Evolutionary conservation across 2,113 vertebrate genomes (phyloP).

Genomic region (Mesoclemmys tuberculata): DNA sequence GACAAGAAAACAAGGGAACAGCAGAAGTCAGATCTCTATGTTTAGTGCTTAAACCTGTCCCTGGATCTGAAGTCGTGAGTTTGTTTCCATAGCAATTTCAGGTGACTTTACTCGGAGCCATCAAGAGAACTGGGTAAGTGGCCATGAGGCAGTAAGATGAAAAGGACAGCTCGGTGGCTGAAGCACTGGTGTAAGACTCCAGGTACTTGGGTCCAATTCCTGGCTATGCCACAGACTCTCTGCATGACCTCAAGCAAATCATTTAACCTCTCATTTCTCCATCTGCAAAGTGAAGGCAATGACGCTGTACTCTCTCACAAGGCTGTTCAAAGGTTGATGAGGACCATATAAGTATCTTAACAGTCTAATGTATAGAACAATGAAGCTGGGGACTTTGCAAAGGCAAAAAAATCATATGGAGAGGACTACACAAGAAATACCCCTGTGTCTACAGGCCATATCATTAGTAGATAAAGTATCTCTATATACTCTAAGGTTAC

Average conservation of each 20-base stretch:
- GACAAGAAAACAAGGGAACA: not conserved
- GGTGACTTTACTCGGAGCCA: not conserved
- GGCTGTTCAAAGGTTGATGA: not conserved
- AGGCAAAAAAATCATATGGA: not conserved
- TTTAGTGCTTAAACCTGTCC: not conserved
- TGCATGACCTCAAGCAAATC: not conserved
- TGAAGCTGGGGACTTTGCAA: not conserved
- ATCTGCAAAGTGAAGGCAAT: not conserved
- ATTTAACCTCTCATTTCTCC: not conserved
- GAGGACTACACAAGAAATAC: not conserved
- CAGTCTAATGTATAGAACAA: not conserved
- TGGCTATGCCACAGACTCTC: not conserved
- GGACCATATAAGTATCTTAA: not conserved
- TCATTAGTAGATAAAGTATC: not conserved
- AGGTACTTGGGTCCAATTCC: rapidly evolving
- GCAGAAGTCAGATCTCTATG: not conserved
- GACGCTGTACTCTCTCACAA: not conserved
- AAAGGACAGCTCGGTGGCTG: not conserved
- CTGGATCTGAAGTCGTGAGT: not conserved
- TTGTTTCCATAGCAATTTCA: not conserved
- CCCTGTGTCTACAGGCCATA: not conserved
- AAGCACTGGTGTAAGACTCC: not conserved
- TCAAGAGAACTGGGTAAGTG: not conserved
- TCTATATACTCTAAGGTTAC: not conserved
- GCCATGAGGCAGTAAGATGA: rapidly evolving